Evolutionary conservation across 2,888 invertebrate genomes (phyloP), one percentile per base, ranked within the genome.

Genomic region (Ennomos fuscantarius): DNA sequence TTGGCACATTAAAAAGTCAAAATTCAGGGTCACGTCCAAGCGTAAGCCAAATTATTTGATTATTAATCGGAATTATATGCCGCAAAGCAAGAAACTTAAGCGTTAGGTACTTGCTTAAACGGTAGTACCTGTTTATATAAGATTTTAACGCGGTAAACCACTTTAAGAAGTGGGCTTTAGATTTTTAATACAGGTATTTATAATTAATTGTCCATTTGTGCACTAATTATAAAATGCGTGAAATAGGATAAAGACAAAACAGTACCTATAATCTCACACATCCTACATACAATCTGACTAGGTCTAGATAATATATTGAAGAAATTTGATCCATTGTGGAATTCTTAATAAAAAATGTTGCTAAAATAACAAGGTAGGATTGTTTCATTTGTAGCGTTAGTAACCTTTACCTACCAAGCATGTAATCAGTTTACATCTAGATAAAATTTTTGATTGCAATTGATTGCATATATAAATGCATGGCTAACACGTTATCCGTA

Each of bases 261-360:
- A 76, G 68, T 66, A 71, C 77, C 74, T 79, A 82, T 73, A 69
- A 47, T 63, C 58, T 58, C 60, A 81, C 81, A 84, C 82, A 80
- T 66, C 66, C 72, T 84, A 86, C 80, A 79, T 83, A 84, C 79
- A 84, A 84, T 83, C 84, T 83, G 85, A 83, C 71, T 89, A 90
- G 86, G 81, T 86, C 89, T 88, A 89, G 86, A 81, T 80, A 24
- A 82, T 79, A 86, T 85, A 88, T 86, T 86, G 83, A 89, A 81
- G 78, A 86, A 82, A 87, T 86, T 90, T 88, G 86, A 89, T 89
- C 90, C 90, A 83, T 80, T 89, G 92, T 91, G 92, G 90, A 91
- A 91, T 90, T 92, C 92, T 91, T 91, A 92, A 92, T 92, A 92
- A 93, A 92, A 93, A 93, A 91, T 93, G 93, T 93, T 93, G 91